phyloP scores from a whole-genome alignment of 2,797 vertebrate genomes.

The Dryobates pubescens region DNA sequence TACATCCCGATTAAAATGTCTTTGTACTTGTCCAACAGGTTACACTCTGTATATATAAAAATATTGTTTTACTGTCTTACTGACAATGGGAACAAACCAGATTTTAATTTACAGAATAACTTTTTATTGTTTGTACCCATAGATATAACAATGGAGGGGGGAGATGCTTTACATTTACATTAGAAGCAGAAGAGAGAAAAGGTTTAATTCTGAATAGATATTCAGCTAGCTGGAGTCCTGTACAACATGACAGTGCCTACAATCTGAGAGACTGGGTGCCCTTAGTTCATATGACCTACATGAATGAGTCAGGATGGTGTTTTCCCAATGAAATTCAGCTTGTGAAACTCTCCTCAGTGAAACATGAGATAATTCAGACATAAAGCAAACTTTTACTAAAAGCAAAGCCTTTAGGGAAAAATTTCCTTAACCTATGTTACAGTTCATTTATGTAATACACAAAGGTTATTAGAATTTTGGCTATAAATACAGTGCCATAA shows the following conservation, averaged over 20 bases:
- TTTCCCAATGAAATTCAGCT: neutral
- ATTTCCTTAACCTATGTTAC: neutral
- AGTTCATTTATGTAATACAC: neutral
- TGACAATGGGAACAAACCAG: neutral
- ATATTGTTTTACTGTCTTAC: slow-evolving; percentile 26
- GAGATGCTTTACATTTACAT: neutral
- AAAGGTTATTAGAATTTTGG: neutral
- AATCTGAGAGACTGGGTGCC: neutral
- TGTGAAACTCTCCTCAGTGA: neutral
- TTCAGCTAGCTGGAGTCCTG: neutral
- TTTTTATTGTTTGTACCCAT: neutral
- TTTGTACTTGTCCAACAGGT: slow-evolving; percentile 54
- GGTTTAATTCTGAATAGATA: neutral
- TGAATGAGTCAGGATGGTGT: neutral
- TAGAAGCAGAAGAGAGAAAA: neutral
- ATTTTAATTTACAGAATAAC: slow-evolving; percentile 39
- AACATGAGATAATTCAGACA: neutral
- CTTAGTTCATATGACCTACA: neutral
- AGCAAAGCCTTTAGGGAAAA: neutral
- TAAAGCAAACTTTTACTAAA: neutral
- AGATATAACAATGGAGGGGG: neutral
- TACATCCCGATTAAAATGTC: slow-evolving; percentile 72
- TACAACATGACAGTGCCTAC: neutral
- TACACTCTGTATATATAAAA: slow-evolving; percentile 22
- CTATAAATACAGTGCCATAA: neutral